These are phyloP conservation scores for Macquaria australasica DNA, from an alignment of 2,113 vertebrate genomes.

Conservation along the genomic window DNA sequence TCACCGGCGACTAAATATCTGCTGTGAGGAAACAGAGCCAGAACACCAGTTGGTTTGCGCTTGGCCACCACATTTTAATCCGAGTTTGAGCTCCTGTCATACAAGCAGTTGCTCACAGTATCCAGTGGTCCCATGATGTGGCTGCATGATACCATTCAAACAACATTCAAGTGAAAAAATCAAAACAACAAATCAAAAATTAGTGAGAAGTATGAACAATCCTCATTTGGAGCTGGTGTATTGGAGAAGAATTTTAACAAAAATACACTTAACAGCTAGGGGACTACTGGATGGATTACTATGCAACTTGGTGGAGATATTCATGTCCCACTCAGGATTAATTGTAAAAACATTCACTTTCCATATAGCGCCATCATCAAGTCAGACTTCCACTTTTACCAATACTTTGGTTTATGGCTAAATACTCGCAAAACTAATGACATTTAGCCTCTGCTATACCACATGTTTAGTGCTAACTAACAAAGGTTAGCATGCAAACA, in stretches of 20 bases:
- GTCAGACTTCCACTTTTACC: not conserved
- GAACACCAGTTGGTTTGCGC: not conserved
- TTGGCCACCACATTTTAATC: not conserved
- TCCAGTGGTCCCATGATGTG: not conserved
- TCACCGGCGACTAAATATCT: constrained; percentile 42
- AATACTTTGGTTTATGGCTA: not conserved
- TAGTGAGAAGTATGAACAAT: not conserved
- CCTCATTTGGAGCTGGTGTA: not conserved
- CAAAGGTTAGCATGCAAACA: not conserved
- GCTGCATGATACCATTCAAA: not conserved
- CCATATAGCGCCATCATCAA: not conserved
- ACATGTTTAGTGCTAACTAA: not conserved
- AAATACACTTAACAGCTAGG: not conserved
- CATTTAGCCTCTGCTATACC: not conserved
- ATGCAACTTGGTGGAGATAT: not conserved
- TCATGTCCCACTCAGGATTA: not conserved
- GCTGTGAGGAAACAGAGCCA: constrained; percentile 21
- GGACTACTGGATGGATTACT: not conserved
- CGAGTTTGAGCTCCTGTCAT: not conserved
- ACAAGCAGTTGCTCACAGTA: not conserved
- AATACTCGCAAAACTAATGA: not conserved
- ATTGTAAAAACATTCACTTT: not conserved
- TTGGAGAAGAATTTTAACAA: not conserved
- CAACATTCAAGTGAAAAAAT: not conserved
- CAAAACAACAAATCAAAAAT: not conserved